Base-by-base conservation (phyloP, 2,113 vertebrate genomes). In the Riparia riparia region DNA sequence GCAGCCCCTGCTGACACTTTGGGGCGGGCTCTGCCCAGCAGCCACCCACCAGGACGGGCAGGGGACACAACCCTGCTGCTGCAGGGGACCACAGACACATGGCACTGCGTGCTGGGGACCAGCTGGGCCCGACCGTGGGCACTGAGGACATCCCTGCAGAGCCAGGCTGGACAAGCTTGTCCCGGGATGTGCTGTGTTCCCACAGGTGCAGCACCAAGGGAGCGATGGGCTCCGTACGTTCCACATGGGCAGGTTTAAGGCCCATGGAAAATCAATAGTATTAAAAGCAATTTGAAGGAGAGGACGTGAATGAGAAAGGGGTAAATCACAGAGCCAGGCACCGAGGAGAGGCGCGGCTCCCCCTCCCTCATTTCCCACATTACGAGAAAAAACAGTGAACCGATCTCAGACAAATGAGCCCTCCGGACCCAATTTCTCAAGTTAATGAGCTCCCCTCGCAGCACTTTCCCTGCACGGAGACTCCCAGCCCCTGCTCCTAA, bases 171-270 rank as follows among this genome's bases (percentile, higher is more conserved):
- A 14, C 39, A 25, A 2, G 10, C 1, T 0, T 1, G 7, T 2
- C 7, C 24, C 47, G 7, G 17, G 0, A 14, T 2, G 65, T 41
- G 63, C 32, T 37, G 51, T 32, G 41, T 22, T 22, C 54, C 50
- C 5, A 0, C 10, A 14, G 47, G 12, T 0, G 2, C 58, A 19
- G 14, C 0, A 1, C 2, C 4, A 1, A 1, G 68, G 68, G 22
- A 69, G 54, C 2, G 49, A 45, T 45, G 58, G 65, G 47, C 14
- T 29, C 6, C 2, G 1, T 12, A 7, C 1, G 5, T 34, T 80
- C 85, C 61, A 41, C 44, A 1, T 1, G 44, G 51, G 7, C 3
- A 34, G 49, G 44, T 69, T 34, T 39, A 49, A 81, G 81, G 41
- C 25, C 47, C 26, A 9, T 4, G 69, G 78, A 82, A 89, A 87